phyloP scores from a whole-genome alignment of 2,797 vertebrate genomes.

The Gallinago stenura region DNA sequence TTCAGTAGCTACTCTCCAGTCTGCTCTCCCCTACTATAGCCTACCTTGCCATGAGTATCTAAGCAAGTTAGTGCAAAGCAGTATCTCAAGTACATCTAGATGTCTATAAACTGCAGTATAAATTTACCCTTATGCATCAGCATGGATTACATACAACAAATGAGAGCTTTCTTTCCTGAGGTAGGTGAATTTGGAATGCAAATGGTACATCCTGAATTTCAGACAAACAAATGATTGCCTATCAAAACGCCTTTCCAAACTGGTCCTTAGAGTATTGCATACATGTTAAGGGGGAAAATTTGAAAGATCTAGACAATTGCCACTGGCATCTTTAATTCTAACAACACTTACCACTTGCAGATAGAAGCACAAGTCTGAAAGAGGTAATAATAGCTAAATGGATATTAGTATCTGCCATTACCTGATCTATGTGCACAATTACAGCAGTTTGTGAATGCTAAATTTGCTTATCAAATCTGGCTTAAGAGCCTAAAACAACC shows the following conservation, averaged over 20 bases:
- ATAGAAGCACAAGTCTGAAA: slow-evolving; percentile 18
- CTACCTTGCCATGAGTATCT: neutral
- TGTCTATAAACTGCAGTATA: neutral
- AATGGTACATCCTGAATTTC: slow-evolving; percentile 35
- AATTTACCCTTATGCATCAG: neutral
- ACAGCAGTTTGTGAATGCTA: slow-evolving; percentile 10
- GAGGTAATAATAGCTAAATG: slow-evolving; percentile 56
- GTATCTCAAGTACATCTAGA: neutral
- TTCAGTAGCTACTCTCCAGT: neutral
- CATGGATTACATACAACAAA: neutral
- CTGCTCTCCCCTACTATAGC: neutral
- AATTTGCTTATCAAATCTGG: slow-evolving; percentile 23
- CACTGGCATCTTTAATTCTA: slow-evolving; percentile 41
- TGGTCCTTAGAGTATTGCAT: slow-evolving; percentile 27
- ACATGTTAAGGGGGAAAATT: slow-evolving; percentile 7
- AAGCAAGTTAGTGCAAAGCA: neutral
- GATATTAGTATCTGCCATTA: slow-evolving; percentile 53
- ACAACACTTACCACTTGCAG: neutral
- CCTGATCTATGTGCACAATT: slow-evolving; percentile 46
- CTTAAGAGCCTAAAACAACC: slow-evolving; percentile 36
- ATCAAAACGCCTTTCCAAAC: slow-evolving; percentile 34
- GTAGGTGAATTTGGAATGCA: neutral
- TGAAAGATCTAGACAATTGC: slow-evolving; percentile 26
- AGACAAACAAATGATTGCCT: slow-evolving; percentile 50
- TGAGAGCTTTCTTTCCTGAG: neutral